Conservation (phyloP, 1,140 invertebrate genomes). For the Metopolophium dirhodum region DNA sequence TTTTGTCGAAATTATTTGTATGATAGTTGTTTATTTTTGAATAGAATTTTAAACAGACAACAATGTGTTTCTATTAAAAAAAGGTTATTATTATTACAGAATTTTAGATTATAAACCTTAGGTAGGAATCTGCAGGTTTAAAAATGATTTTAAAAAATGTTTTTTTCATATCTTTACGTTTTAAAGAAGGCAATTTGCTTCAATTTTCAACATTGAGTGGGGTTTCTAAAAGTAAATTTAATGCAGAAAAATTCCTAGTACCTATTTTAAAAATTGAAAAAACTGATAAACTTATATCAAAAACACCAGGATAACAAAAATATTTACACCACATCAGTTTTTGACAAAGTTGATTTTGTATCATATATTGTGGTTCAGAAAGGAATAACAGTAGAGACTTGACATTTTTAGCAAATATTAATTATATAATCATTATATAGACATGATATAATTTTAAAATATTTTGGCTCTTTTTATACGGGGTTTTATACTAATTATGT, state of each 20-base stretch:
- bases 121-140: neutral
- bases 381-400: too few species aligned
- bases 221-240: neutral
- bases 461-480: too few species aligned
- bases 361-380: neutral
- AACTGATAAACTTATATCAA: neutral
- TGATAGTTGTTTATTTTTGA: neutral
- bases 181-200: neutral
- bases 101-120: neutral
- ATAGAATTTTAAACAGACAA: neutral
- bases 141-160: neutral
- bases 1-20: neutral
- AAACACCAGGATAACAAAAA: neutral
- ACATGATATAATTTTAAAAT: too few species aligned
- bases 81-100: neutral
- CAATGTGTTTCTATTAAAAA: neutral
- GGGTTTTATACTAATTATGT: too few species aligned
- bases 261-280: neutral
- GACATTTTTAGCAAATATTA: too few species aligned
- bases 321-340: neutral
- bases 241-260: neutral
- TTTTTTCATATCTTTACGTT: neutral
- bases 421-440: too few species aligned
- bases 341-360: neutral
- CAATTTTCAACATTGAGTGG: neutral